Percentiles rank a stretch among this genome's conserved stretches.
These are phyloP conservation scores for Micromussa lordhowensis DNA, from an alignment of 92 coral and sea anemone species.

Conservation along the genomic window DNA sequence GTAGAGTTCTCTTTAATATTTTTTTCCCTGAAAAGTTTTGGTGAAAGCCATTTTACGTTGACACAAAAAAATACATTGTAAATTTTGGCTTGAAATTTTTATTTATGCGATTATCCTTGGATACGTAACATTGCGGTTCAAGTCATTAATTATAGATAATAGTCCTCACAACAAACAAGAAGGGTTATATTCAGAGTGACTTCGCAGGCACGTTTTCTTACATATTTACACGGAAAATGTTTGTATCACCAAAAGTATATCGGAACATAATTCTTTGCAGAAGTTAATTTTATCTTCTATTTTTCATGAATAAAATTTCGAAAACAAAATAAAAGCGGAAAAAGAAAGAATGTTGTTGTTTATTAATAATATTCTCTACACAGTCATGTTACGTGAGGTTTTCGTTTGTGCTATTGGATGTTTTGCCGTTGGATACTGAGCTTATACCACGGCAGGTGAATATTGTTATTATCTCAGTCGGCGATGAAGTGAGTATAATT, in stretches of 20 bases:
- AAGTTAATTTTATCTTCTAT: neutral
- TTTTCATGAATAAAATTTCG: neutral
- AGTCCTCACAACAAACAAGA: neutral
- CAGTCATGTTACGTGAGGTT: neutral
- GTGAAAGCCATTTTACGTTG: neutral
- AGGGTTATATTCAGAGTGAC: neutral
- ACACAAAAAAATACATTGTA: neutral
- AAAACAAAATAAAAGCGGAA: neutral
- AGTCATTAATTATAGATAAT: constrained; percentile 40
- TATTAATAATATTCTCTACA: neutral
- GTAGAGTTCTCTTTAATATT: too few species aligned
- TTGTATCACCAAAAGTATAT: neutral
- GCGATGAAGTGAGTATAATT: neutral
- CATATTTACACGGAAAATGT: neutral
- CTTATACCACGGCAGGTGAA: neutral
- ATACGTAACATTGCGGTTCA: neutral
- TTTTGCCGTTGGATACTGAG: neutral
- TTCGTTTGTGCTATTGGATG: neutral
- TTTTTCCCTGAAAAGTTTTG: neutral
- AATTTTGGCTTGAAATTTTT: neutral
- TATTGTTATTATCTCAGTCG: neutral
- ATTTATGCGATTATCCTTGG: neutral
- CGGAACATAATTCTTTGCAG: neutral
- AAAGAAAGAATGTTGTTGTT: neutral
- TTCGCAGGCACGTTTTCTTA: neutral